Percentiles rank a stretch among this genome's conserved stretches.
These are phyloP conservation scores for Microtus oregoni DNA, from an alignment of 2,113 vertebrate species.

Conservation along the genomic window DNA sequence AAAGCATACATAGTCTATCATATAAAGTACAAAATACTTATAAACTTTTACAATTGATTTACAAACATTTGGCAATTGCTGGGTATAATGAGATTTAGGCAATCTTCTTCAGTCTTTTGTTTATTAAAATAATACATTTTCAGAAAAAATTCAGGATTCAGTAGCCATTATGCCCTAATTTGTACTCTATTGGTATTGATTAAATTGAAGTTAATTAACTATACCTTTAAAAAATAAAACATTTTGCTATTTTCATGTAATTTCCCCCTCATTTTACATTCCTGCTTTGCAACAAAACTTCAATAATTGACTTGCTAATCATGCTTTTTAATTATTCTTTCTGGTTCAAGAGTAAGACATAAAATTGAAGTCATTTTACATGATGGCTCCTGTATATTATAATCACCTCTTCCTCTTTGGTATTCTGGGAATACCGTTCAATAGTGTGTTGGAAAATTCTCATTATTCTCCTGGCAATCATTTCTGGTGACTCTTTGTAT, in stretches of 20 bases:
- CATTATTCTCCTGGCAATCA: conserved; percentile 49
- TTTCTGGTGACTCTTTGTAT: conserved; percentile 59
- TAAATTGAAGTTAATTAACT: not conserved
- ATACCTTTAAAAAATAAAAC: not conserved
- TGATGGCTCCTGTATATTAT: not conserved
- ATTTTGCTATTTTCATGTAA: not conserved
- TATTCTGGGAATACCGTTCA: conserved; percentile 53
- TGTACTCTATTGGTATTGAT: not conserved
- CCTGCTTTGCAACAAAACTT: not conserved
- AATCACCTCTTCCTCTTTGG: not conserved
- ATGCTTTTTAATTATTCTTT: conserved; percentile 13
- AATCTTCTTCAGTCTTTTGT: not conserved
- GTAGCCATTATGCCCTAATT: not conserved
- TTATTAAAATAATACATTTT: not conserved
- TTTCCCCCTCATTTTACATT: conserved; percentile 8
- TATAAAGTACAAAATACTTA: not conserved
- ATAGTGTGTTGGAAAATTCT: conserved; percentile 63
- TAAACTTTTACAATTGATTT: not conserved
- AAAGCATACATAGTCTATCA: not conserved
- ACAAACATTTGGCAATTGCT: not conserved
- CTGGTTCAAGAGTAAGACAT: not conserved
- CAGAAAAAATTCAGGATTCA: not conserved
- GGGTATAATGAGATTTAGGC: not conserved
- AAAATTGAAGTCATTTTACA: conserved; percentile 27
- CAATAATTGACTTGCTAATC: not conserved